These are phyloP conservation scores for Anolis carolinensis DNA, from an alignment of 2,113 vertebrate species.

Conservation along the genomic window DNA sequence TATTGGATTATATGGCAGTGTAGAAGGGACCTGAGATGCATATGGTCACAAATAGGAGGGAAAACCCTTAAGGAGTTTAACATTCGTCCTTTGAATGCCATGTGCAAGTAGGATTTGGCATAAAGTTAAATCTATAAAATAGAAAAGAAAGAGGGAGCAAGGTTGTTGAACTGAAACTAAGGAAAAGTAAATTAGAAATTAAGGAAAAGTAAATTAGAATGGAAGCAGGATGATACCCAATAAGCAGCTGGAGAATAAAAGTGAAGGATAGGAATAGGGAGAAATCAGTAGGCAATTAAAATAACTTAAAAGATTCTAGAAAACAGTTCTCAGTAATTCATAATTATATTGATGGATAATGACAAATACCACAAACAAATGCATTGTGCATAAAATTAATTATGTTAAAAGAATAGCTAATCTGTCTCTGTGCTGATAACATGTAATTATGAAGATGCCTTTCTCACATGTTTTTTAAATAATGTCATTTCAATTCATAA, in stretches of 20 bases:
- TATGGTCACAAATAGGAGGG: too few relatives aligned
- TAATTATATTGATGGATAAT: constrained; percentile 64
- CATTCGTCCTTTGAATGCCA: neutral
- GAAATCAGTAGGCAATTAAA: constrained; percentile 50
- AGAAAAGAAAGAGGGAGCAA: neutral
- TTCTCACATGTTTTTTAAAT: constrained; percentile 68
- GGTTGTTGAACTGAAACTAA: neutral
- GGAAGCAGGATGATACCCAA: constrained; percentile 7
- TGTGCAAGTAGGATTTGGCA: neutral
- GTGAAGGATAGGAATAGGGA: constrained; percentile 24
- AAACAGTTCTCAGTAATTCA: constrained; percentile 51
- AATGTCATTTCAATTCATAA: constrained; percentile 67
- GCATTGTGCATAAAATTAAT: constrained; percentile 66
- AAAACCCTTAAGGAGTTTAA: too few relatives aligned
- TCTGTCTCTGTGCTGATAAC: constrained; percentile 67
- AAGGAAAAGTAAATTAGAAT: neutral
- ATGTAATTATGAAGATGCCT: constrained; percentile 70
- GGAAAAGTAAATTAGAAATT: neutral
- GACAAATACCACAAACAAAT: constrained; percentile 58
- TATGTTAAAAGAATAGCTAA: constrained; percentile 69
- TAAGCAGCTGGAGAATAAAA: neutral
- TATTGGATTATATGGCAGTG: too few relatives aligned
- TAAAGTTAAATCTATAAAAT: neutral
- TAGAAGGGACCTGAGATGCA: too few relatives aligned
- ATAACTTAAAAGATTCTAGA: constrained; percentile 49